Base-by-base conservation (phyloP, 2,888 invertebrate species). In the Lissocephala sabroskyi region DNA sequence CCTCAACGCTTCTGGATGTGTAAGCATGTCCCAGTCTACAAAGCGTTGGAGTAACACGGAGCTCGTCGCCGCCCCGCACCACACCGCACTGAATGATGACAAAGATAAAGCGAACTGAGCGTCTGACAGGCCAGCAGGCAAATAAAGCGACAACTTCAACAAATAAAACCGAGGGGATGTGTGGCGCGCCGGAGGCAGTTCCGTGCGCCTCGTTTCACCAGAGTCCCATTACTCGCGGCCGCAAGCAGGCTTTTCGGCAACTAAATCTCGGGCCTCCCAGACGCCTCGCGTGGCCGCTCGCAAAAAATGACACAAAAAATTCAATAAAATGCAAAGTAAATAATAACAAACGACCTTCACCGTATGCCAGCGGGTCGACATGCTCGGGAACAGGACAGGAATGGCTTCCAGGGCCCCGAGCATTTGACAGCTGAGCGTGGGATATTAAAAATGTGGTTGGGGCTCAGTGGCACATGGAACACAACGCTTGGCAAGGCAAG, bases 331-430 rank as follows among this genome's bases (percentile, higher is more conserved):
- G 59, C 62, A 44, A 74, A 66, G 60, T 56, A 68, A 66, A 75
- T 67, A 71, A 71, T 75, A 67, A 66, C 54, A 71, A 78, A 57
- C 64, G 73, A 73, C 71, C 71, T 78, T 73, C 61, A 49, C 53
- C 44, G 43, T n/a, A n/a, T n/a, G 55, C 52, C 50, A 35, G 40
- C 41, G 44, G n/a, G n/a, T n/a, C n/a, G n/a, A n/a, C n/a, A n/a
- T n/a, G n/a, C n/a, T n/a, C n/a, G n/a, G n/a, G n/a, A n/a, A n/a
- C n/a, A n/a, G n/a, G n/a, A n/a, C n/a, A n/a, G n/a, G n/a, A n/a
- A n/a, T 35, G 9, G 16, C n/a, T 3, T 6, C 13, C 13, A 35
- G 35, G 16, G 14, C 44, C 23, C 16, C 11, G 41, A 49, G 40
- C 52, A 30, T 45, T 56, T 58, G 58, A 49, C 60, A 70, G 56